Conservation (phyloP, 2,113 vertebrate genomes). For the Cyanistes caeruleus region DNA sequence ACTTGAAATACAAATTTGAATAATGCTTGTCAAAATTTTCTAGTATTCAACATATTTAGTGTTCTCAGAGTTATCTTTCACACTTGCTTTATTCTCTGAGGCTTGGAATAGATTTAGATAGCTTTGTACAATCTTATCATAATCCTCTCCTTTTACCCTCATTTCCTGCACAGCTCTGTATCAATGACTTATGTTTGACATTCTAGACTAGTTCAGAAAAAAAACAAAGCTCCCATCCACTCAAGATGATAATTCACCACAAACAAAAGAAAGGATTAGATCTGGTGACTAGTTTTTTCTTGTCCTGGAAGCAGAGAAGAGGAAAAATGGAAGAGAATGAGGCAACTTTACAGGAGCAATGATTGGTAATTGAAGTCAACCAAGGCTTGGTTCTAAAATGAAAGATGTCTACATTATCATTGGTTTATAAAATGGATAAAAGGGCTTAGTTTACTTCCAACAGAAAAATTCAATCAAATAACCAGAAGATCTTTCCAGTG, state of each 20-base stretch:
- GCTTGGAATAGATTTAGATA: neutral
- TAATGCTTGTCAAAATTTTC: neutral
- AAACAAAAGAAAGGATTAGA: neutral
- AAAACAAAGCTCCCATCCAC: neutral
- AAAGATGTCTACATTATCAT: neutral
- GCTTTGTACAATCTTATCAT: neutral
- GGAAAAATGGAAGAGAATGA: neutral
- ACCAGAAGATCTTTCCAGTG: neutral
- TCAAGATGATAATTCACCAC: neutral
- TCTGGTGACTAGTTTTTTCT: neutral
- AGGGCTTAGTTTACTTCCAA: fast-evolving
- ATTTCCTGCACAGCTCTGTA: neutral
- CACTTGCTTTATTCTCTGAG: neutral
- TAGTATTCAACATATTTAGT: neutral
- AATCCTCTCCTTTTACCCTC: neutral
- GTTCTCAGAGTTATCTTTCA: neutral
- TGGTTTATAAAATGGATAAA: neutral
- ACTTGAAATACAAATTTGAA: neutral
- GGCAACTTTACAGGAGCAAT: neutral
- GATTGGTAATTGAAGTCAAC: neutral
- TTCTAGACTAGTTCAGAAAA: neutral
- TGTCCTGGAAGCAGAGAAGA: neutral
- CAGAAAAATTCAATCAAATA: neutral
- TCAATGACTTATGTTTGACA: neutral
- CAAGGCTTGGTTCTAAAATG: neutral